Evolutionary conservation across 2,888 invertebrate genomes (phyloP), one percentile per base, ranked within the genome.

Genomic region (Psylliodes chrysocephalus): DNA sequence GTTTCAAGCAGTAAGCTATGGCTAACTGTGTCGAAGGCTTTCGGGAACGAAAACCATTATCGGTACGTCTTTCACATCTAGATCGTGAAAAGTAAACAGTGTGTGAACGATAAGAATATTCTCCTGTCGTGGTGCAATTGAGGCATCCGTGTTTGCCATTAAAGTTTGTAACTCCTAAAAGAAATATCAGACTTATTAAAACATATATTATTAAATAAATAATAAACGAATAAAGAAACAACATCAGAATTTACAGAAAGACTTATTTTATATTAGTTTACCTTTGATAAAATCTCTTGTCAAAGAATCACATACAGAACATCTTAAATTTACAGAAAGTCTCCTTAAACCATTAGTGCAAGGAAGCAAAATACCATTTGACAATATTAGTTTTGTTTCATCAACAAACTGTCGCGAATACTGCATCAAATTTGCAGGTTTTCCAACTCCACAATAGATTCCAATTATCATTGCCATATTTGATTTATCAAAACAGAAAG

Each of bases 241-340:
- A n/a, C n/a, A n/a, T n/a, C n/a, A n/a, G n/a, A n/a, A n/a, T n/a
- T n/a, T n/a, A n/a, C n/a, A n/a, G n/a, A n/a, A n/a, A n/a, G n/a
- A n/a, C n/a, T n/a, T n/a, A n/a, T n/a, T n/a, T n/a, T n/a, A n/a
- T n/a, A n/a, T n/a, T n/a, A n/a, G n/a, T 19, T 25, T 69, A 69
- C 69, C 71, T 71, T 71, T 71, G 19, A 69, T 64, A 62, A 71
- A 69, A n/a, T 63, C 65, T 51, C 69, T 63, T n/a, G 69, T 69
- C 8, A 66, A 66, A 8, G 69, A 68, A 40, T 71, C 69, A 47
- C 62, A 68, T 28, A 71, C 60, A 51, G 70, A 68, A 25, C 64
- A 64, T 66, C 66, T 35, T 12, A 71, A 42, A 52, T 57, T 57
- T 14, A 70, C 38, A 25, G 28, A n/a, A 40, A 69, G 49, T 46